Base-by-base conservation (phyloP, 2,888 invertebrate genomes). In the Drosophila austrosaltans region DNA sequence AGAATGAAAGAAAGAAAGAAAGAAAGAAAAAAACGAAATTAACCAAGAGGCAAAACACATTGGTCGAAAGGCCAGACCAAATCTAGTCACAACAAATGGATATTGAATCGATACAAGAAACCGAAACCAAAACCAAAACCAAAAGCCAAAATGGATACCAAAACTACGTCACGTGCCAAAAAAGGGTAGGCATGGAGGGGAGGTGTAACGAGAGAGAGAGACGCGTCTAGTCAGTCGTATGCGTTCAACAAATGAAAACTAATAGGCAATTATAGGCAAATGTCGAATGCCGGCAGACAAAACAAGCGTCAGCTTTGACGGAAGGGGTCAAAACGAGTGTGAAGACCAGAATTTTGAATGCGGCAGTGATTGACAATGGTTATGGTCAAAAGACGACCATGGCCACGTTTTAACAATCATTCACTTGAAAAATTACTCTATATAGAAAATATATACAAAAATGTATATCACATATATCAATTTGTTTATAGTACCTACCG, bases 201-300 rank as follows among this genome's bases (percentile, higher is more conserved):
- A 44, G 12, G 63, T 53, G 53, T 16, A 69, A 57, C 12, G 53
- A 56, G 36, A 54, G 62, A 56, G 65, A 64, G 60, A 77, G 68
- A 66, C 36, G 78, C 60, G 10, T 3, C 12, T 16, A 8, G 59
- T 59, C 63, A 65, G 56, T 65, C 73, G 64, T 84, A 71, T 69
- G 67, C 76, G 85, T 72, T 87, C 87, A 89, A 89, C 89, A 89
- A 82, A 82, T 87, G 88, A 77, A 85, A 83, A 85, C 89, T 83
- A 89, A 83, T 83, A 82, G 89, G 80, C 89, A 83, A 89, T 89
- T 83, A 89, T 73, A 81, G 62, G 81, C 78, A 82, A 79, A 82
- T 76, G 82, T 80, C 48, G 28, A 40, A 36, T 44, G 57, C 63
- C 63, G 44, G 65, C 36, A 66, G 65, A 57, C 25, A 63, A 16